These are phyloP conservation scores for Brachymystax lenok DNA, from an alignment of 2,797 vertebrate genomes.

Conservation along the genomic window DNA sequence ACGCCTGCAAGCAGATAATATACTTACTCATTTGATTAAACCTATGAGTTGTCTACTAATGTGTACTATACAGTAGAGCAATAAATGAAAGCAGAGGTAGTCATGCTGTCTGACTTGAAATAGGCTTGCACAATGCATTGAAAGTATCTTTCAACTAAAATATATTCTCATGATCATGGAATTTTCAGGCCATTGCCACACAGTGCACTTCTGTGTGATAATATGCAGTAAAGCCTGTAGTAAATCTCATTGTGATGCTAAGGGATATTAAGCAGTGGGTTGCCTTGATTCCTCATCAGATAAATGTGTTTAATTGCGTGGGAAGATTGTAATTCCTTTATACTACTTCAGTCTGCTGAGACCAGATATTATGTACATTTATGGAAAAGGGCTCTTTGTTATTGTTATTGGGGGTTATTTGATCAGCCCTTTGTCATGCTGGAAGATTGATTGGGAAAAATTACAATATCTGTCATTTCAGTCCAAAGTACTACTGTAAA, in stretches of 20 bases:
- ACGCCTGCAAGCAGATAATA: neutral
- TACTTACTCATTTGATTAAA: neutral
- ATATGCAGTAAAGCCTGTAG: neutral
- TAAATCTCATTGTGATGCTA: slow-evolving; percentile 10
- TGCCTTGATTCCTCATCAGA: slow-evolving; percentile 16
- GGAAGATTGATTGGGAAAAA: neutral
- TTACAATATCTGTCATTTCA: neutral
- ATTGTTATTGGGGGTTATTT: neutral
- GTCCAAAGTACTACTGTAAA: neutral
- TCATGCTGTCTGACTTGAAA: neutral
- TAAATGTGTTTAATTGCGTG: slow-evolving; percentile 20
- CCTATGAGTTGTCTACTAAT: neutral
- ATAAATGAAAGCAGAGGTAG: neutral
- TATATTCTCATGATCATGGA: neutral
- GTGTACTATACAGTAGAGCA: slow-evolving; percentile 5
- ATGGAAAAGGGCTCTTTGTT: neutral
- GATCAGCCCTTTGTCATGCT: neutral
- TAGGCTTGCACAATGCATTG: neutral
- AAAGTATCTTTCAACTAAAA: neutral
- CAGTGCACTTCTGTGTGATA: slow-evolving; percentile 9
- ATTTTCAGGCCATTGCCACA: slow-evolving; percentile 1
- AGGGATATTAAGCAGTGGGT: slow-evolving; percentile 21
- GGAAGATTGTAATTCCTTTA: slow-evolving; percentile 18
- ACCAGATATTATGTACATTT: neutral
- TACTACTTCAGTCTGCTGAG: slow-evolving; percentile 1